Evolutionary conservation across 1,140 invertebrate species (phyloP).

Genomic region (Ceratina australensis): DNA sequence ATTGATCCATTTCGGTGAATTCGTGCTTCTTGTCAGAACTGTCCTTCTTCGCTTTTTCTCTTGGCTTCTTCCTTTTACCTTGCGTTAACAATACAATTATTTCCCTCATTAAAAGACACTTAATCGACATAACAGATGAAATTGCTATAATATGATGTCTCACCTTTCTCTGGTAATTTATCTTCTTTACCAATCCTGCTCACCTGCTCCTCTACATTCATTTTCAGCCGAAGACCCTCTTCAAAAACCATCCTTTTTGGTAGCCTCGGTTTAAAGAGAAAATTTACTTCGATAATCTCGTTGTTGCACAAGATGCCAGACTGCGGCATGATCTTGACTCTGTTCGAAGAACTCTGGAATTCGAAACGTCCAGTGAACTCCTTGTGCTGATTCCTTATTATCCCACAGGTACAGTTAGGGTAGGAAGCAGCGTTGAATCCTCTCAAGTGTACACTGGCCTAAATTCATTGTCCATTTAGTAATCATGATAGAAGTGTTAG

Average conservation of each 20-base stretch:
- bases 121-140: too few species aligned
- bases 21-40: background rate
- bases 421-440: conserved; percentile 30
- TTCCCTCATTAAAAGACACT: background rate
- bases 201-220: background rate
- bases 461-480: background rate
- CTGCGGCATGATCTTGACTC: background rate
- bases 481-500: too few species aligned
- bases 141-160: too few species aligned
- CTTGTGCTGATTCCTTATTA: conserved; percentile 21
- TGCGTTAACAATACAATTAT: background rate
- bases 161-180: background rate
- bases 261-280: conserved; percentile 15
- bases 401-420: conserved; percentile 26
- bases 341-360: conserved; percentile 20
- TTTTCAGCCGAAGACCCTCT: background rate
- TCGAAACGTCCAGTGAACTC: conserved; percentile 27
- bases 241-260: background rate
- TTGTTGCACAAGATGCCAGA: background rate
- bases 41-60: background rate
- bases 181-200: background rate
- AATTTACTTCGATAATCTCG: background rate
- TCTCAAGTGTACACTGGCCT: conserved; percentile 19
- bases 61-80: background rate
- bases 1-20: background rate